Conservation (phyloP, 2,888 invertebrate species). For the Drosophila merina region DNA sequence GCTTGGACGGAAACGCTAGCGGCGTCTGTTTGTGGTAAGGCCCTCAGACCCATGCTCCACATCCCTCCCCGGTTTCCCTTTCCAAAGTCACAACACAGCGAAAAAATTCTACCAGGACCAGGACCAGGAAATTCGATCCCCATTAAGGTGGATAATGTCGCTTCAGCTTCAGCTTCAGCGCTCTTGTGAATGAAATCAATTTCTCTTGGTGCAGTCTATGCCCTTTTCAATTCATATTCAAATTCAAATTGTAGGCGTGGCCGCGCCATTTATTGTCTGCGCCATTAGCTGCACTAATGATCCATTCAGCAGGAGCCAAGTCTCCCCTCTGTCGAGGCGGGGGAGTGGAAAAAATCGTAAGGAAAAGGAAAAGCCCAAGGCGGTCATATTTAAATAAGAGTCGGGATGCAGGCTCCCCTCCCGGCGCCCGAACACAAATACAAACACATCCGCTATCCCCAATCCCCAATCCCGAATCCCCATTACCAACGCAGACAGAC, state of each 20-base stretch:
- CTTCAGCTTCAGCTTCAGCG: too few relatives aligned
- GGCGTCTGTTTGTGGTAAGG: slow-evolving; percentile 49
- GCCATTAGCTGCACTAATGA: slow-evolving; percentile 78
- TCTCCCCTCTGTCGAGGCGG: slow-evolving; percentile 19
- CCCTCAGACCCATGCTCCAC: slow-evolving; percentile 10
- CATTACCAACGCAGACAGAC: slow-evolving; percentile 31
- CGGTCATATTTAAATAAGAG: slow-evolving; percentile 54
- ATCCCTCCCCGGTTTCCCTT: not conserved
- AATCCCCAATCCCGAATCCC: not conserved
- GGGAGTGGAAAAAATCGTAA: slow-evolving; percentile 38
- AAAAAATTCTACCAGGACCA: slow-evolving; percentile 1
- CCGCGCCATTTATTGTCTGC: slow-evolving; percentile 74
- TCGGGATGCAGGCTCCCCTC: slow-evolving; percentile 31
- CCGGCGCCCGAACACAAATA: slow-evolving; percentile 7
- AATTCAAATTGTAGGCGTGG: slow-evolving; percentile 71
- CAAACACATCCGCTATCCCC: slow-evolving; percentile 3
- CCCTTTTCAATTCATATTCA: slow-evolving; percentile 71
- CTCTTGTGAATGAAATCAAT: not conserved
- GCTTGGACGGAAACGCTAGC: slow-evolving; percentile 63
- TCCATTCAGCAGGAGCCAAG: slow-evolving; percentile 65
- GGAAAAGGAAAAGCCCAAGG: slow-evolving; percentile 25
- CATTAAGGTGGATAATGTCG: too few relatives aligned
- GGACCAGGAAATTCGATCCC: too few relatives aligned
- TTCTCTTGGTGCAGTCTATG: slow-evolving; percentile 7
- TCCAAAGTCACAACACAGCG: slow-evolving; percentile 8